A percentile compares a stretch with the other conserved stretches of the same genome.
Conservation (phyloP, 1,140 invertebrate species). For the Drosophila arizonae region DNA sequence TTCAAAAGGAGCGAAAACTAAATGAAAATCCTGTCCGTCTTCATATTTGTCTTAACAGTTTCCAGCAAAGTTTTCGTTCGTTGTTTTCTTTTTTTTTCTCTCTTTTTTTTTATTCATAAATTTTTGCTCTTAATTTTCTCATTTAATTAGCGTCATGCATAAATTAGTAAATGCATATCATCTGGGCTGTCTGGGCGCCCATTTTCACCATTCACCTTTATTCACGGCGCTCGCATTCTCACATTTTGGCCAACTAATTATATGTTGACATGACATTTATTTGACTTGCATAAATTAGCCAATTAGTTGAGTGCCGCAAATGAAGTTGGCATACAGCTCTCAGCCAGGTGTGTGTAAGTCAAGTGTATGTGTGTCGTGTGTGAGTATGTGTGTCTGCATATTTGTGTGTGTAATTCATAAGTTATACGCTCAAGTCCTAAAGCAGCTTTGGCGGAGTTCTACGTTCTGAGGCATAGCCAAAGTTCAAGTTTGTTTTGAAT, state of each 20-base stretch:
- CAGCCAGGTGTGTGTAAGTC: constrained; percentile 16
- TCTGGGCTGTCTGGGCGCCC: neutral
- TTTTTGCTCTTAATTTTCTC: constrained; percentile 16
- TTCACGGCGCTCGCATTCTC: constrained; percentile 1
- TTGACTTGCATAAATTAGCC: constrained; percentile 77
- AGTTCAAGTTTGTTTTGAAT: constrained; percentile 18
- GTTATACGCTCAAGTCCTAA: constrained; percentile 15
- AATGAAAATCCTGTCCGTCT: no score
- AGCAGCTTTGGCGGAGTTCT: constrained; percentile 13
- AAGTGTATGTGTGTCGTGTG: constrained; percentile 13
- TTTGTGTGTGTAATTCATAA: neutral
- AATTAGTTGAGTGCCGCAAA: constrained; percentile 70
- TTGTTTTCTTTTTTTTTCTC: neutral
- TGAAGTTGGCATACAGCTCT: constrained; percentile 62
- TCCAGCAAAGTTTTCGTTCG: neutral
- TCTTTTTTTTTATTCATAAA: constrained; percentile 40
- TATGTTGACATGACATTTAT: constrained; percentile 77
- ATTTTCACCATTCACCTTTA: neutral
- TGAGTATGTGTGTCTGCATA: neutral
- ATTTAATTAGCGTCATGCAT: constrained; percentile 52
- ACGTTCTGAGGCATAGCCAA: neutral
- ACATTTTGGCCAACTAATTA: constrained; percentile 66
- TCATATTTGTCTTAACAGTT: neutral
- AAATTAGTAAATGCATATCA: constrained; percentile 37
- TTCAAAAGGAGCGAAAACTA: constrained; percentile 6